A percentile compares a stretch with the other conserved stretches of the same genome.
Evolutionary conservation across 2,888 invertebrate species (phyloP).

Genomic region (Augiades crinisus): DNA sequence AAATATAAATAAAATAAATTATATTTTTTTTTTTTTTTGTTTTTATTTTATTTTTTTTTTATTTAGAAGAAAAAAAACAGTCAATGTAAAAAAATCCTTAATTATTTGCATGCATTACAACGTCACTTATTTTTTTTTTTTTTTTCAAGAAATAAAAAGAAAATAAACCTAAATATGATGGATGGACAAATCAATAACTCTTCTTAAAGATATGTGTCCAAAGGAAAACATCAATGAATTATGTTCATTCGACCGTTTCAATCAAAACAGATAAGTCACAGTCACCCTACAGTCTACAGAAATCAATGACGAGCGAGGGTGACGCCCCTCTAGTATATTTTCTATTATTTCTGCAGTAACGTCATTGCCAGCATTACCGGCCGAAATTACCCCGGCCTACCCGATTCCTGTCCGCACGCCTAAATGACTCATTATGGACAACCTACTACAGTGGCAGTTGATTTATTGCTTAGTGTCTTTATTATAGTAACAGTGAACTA

Average conservation of each 20-base stretch:
- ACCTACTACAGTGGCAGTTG: neutral
- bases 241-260: neutral
- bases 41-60: too few species aligned
- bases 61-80: too few species aligned
- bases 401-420: neutral
- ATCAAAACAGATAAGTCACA: conserved; percentile 26
- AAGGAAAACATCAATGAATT: neutral
- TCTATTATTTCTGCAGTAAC: conserved; percentile 64
- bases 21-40: too few species aligned
- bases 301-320: conserved; percentile 59
- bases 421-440: conserved; percentile 1
- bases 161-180: too few species aligned
- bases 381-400: conserved; percentile 41
- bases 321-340: conserved; percentile 47
- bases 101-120: too few species aligned
- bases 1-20: too few species aligned
- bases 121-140: too few species aligned
- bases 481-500: too few species aligned
- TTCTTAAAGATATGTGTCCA: neutral
- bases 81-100: too few species aligned
- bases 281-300: conserved; percentile 44
- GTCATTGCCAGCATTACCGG: conserved; percentile 41
- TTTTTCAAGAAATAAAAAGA: too few species aligned
- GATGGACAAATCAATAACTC: too few species aligned
- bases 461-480: too few species aligned